These are phyloP conservation scores for Halcyon chelicuti DNA, from an alignment of 2,797 vertebrate genomes.

Conservation along the genomic window DNA sequence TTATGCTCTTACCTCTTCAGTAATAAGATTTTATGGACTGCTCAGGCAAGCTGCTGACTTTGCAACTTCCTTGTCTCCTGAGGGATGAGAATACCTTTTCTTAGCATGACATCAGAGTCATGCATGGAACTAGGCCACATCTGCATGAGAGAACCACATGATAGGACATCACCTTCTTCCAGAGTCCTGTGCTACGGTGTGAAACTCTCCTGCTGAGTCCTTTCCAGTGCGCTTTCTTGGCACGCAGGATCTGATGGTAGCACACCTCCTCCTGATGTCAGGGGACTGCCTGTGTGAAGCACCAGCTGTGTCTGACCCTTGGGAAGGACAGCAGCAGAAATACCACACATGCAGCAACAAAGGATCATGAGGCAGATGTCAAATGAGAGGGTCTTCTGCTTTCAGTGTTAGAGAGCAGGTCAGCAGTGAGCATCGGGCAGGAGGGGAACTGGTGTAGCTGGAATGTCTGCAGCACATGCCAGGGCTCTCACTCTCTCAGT, in stretches of 20 bases:
- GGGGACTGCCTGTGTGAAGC: neutral
- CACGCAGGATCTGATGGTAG: rapidly evolving
- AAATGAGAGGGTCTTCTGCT: neutral
- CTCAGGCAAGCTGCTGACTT: neutral
- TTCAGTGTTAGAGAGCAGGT: neutral
- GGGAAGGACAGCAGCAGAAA: rapidly evolving
- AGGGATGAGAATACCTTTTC: neutral
- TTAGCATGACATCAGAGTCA: neutral
- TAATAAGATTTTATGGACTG: neutral
- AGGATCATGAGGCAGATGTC: neutral
- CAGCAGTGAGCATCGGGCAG: neutral
- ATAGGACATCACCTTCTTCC: neutral
- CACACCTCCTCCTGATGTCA: neutral
- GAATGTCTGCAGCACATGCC: neutral
- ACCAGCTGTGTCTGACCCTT: neutral
- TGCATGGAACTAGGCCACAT: rapidly evolving
- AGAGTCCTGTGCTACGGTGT: neutral
- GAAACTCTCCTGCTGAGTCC: neutral
- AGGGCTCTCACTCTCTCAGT: neutral
- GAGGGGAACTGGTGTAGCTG: neutral
- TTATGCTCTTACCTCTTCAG: neutral
- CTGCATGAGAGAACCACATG: rapidly evolving
- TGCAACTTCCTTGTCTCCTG: neutral
- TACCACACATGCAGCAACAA: neutral
- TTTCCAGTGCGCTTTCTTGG: neutral